Evolutionary conservation across 2,113 vertebrate genomes (phyloP).

Genomic region (Geococcyx californianus): DNA sequence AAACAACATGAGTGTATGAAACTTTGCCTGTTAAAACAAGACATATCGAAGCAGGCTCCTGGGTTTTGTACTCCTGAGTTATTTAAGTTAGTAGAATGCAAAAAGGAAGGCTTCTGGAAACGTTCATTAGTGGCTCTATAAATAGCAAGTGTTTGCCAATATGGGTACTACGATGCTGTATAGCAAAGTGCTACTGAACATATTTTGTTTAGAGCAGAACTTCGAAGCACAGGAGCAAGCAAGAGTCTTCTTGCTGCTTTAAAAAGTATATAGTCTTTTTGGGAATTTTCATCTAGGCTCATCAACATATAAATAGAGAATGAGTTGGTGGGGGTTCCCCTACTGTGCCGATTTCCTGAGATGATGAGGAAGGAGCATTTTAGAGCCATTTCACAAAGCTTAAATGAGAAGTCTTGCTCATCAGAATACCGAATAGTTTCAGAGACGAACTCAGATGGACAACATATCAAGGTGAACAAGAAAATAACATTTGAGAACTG

Average conservation of each 20-base stretch:
- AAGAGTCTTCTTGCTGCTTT: neutral
- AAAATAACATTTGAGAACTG: neutral
- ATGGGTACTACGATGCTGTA: fast-evolving
- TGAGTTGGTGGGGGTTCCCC: neutral
- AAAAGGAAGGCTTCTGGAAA: neutral
- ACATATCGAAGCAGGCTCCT: neutral
- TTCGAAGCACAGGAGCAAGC: neutral
- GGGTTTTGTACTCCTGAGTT: neutral
- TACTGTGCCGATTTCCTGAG: neutral
- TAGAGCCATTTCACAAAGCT: neutral
- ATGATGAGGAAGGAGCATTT: neutral
- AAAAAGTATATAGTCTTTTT: neutral
- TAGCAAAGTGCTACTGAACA: fast-evolving
- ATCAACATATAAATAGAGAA: neutral
- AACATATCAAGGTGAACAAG: neutral
- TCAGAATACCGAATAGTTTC: neutral
- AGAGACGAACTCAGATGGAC: neutral
- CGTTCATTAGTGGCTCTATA: neutral
- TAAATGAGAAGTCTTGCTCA: neutral
- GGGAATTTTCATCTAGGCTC: neutral
- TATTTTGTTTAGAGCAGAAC: neutral
- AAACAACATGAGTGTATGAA: neutral
- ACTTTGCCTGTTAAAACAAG: neutral
- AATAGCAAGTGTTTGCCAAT: neutral
- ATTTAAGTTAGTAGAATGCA: neutral